Base-by-base conservation (phyloP, 2,888 invertebrate species). In the Meteorus cinctellus region DNA sequence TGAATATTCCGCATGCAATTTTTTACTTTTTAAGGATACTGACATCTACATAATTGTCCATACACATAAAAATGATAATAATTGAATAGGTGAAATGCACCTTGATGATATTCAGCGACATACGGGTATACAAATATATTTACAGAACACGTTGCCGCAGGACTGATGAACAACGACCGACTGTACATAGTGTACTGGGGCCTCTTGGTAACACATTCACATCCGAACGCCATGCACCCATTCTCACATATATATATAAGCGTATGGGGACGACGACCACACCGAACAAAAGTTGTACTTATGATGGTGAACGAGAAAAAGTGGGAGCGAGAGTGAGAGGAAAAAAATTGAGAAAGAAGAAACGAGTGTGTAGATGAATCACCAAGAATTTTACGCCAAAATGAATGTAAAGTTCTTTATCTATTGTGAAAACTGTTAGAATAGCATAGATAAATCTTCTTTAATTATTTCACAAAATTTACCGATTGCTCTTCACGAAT, bases 91-190 rank as follows among this genome's bases (percentile, higher is more conserved):
- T 62, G 14, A 31, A 62, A 10, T 62, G 19, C 65, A 65, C 65
- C 34, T 19, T 65, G 10, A 65, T 24, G 19, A 65, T 36, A 65
- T 65, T 36, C 27, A 36, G 19, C 55, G 55, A 55, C 65, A 24
- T 65, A 34, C 65, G 36, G 65, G 4, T 67, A 59, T 66, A 73
- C 16, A n/a, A 51, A 69, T 19, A 59, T 59, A 70, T 70, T n/a
- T 59, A 36, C 19, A 55, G 69, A 72, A 78, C 77, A 80, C 78
- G 77, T 76, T 77, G 79, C 73, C 75, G 75, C 78, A 68, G 75
- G 68, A 86, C 86, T 85, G 85, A 85, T 78, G 80, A 84, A 84
- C 83, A 83, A 84, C 81, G 81, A 81, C 73, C 73, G 78, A 67
- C 77, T 78, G 78, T 74, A 62, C 31, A 72, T 70, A 63, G 0